Base-by-base conservation (phyloP, 1,140 invertebrate species). In the Cydia amplana region DNA sequence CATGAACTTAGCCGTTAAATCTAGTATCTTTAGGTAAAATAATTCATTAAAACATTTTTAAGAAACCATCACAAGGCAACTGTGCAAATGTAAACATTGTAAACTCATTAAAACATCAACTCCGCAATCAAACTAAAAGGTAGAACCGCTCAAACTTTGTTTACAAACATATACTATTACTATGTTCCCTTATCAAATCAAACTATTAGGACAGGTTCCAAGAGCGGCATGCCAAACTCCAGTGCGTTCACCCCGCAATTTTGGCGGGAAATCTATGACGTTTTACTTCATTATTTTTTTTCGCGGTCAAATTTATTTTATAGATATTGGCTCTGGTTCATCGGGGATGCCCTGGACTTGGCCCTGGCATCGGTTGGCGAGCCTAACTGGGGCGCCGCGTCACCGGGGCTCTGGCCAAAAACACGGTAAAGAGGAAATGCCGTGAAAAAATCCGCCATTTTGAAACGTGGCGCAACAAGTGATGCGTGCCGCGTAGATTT, bases 291-390 rank as follows among this genome's bases (percentile, higher is more conserved):
- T 91, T 88, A 90, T 89, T 85, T 85, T 88, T 89, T 86, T 85
- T 80, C 82, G 81, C 81, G 83, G 83, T 82, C 84, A 82, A 87
- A 92, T 92, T 92, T 91, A 90, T 92, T 92, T 92, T 91, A 92
- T 92, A 91, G 91, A 92, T 90, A 92, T 92, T 92, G 89, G 89
- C 89, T 80, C 83, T 82, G 84, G 86, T 90, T 90, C 90, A 91
- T 85, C 81, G 89, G 91, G 91, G 90, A 91, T 90, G 86, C 89
- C 91, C 32, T 87, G 87, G 85, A 86, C 90, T 91, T 91, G 88
- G 89, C 91, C 89, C 84, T 92, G 89, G 89, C 82, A 91, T 85
- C 83, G 85, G 74, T 91, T 91, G 90, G 90, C 90, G 82, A 81
- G 82, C 81, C 90, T 90, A 91, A 89, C 89, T 92, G 86, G 90